Base-by-base conservation (phyloP, 2,113 vertebrate genomes). In the Brachirus orientalis region DNA sequence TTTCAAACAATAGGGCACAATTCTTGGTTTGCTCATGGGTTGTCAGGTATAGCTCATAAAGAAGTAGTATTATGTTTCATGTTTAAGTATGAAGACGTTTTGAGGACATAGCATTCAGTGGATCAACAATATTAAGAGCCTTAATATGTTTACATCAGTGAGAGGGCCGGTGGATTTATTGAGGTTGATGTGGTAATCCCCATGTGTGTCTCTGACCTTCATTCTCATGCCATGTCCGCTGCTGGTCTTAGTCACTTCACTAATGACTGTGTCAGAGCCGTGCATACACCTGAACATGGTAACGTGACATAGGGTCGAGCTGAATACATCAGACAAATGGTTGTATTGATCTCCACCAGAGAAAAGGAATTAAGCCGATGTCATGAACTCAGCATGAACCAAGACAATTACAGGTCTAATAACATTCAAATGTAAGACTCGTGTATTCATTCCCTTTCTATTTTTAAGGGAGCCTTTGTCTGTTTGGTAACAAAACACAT, bases 161-260 rank as follows among this genome's bases (percentile, higher is more conserved):
- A 64, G 51, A 40, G 10, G 47, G 18, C 58, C 16, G 1, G 47
- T 8, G 45, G 70, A 65, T 74, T 83, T 82, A 59, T 72, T 38
- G 14, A 59, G 73, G 51, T 74, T 57, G 66, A 64, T 80, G 75
- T 63, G 66, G 18, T 88, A 82, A 89, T 86, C 82, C 68, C 14
- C 47, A 46, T 68, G 68, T 43, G 4, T 73, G 68, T 76, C 37
- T 14, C 14, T 82, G 83, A 84, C 78, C 67, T 60, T 51, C 40
- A 47, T 72, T 22, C 12, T 71, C 46, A 41, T 44, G 58, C 53
- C 22, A 19, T 33, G 56, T 67, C 44, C 5, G 54, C 22, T 44
- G 18, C 45, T 16, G 6, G 16, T 38, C 7, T 48, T 16, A 19
- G 63, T 17, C 43, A 7, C 54, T 38, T 9, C 14, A 35, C 19